Percentiles rank a stretch among this genome's conserved stretches.
These are phyloP conservation scores for Alethe castanea DNA, from an alignment of 2,113 vertebrate species.

Conservation along the genomic window DNA sequence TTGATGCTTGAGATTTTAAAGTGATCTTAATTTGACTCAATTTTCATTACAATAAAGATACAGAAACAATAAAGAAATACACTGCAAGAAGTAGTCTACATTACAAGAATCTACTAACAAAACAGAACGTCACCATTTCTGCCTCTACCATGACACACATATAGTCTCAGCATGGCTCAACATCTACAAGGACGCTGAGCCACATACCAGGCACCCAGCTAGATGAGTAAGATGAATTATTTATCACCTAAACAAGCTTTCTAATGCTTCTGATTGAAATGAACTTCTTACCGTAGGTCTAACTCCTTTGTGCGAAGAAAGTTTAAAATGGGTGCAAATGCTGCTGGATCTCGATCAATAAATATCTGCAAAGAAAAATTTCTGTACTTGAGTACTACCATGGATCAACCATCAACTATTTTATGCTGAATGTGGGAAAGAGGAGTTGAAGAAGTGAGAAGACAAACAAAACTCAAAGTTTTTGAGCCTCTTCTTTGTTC, in stretches of 20 bases:
- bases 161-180: background rate
- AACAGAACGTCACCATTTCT: background rate
- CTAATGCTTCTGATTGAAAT: background rate
- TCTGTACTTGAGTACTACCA: background rate
- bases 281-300: constrained; percentile 85
- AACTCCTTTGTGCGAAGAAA: constrained; percentile 98
- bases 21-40: background rate
- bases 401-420: background rate
- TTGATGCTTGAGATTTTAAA: background rate
- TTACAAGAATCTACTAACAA: background rate
- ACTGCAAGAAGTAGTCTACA: background rate
- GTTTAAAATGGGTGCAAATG: constrained; percentile 98
- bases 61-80: background rate
- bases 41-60: background rate
- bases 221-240: background rate
- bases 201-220: background rate
- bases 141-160: background rate
- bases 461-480: background rate
- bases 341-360: constrained; percentile 97
- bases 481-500: background rate
- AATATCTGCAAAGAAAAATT: constrained; percentile 85
- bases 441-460: background rate
- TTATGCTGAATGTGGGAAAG: background rate
- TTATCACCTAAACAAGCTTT: background rate
- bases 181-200: background rate